Evolutionary conservation across 92 coral and sea anemone species (phyloP).

Genomic region (Porites cylindrica): DNA sequence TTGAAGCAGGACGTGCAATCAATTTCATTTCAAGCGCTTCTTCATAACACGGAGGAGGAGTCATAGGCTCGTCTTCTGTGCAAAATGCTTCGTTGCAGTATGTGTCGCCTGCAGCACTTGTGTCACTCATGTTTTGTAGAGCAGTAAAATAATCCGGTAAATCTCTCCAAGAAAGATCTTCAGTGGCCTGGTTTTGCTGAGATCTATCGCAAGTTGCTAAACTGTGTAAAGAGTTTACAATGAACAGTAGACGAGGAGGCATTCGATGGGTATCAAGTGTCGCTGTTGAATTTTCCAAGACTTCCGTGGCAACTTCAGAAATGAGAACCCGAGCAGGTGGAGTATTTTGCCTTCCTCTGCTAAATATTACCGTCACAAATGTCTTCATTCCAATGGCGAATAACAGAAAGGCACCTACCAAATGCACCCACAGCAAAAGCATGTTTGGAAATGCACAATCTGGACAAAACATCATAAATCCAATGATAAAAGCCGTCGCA

Average conservation of each 20-base stretch:
- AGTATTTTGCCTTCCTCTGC: neutral
- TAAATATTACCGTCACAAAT: neutral
- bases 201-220: neutral
- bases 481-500: neutral
- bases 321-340: conserved; percentile 48
- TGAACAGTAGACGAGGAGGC: neutral
- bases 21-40: conserved; percentile 68
- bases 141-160: neutral
- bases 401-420: neutral
- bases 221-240: neutral
- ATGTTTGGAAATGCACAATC: neutral
- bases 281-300: conserved; percentile 75
- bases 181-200: neutral
- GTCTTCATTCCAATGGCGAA: neutral
- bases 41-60: conserved; percentile 78
- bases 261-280: conserved; percentile 4
- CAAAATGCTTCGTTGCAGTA: neutral
- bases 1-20: neutral
- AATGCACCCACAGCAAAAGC: too few species aligned
- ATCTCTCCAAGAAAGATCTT: neutral
- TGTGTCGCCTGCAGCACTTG: neutral
- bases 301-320: conserved; percentile 64
- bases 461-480: neutral
- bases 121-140: too few species aligned
- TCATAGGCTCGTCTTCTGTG: neutral